Evolutionary conservation across 2,797 vertebrate genomes (phyloP).

Genomic region (Liparis tanakae): DNA sequence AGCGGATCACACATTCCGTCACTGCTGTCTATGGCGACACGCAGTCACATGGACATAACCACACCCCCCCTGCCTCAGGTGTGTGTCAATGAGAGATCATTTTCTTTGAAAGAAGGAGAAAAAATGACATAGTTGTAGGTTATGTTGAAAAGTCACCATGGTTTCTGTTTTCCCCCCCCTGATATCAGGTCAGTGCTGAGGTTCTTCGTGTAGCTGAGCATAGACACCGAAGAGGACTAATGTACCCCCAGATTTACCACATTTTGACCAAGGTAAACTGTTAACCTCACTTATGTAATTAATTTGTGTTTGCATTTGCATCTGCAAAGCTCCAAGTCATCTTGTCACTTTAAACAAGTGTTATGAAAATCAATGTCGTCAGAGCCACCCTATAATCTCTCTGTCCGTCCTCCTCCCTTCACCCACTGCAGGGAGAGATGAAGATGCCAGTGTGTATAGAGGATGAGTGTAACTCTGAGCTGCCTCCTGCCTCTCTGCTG

Average conservation of each 20-base stretch:
- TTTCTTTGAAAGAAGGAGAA: background rate
- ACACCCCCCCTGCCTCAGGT: constrained; percentile 91
- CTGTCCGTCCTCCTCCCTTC: background rate
- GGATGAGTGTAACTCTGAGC: constrained; percentile 91
- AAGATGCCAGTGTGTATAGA: constrained; percentile 95
- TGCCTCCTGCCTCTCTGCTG: constrained; percentile 90
- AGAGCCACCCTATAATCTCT: background rate
- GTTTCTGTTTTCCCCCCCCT: background rate
- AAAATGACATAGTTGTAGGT: too few species aligned
- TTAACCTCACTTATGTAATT: background rate
- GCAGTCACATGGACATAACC: constrained; percentile 95
- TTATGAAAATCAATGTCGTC: background rate
- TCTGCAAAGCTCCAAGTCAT: background rate
- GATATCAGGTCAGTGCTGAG: constrained; percentile 85
- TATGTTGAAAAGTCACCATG: background rate
- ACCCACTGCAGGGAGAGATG: constrained; percentile 88
- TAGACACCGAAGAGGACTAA: constrained; percentile 92
- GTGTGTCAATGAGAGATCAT: background rate
- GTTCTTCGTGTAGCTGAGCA: constrained; percentile 93
- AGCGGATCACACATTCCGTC: constrained; percentile 90
- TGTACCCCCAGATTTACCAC: constrained; percentile 95
- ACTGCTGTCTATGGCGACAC: constrained; percentile 92
- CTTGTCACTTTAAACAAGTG: background rate
- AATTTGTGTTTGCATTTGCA: background rate
- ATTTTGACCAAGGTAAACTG: constrained; percentile 88